These are phyloP conservation scores for Ypsolopha scabrella DNA, from an alignment of 2,888 invertebrate species.

Conservation along the genomic window DNA sequence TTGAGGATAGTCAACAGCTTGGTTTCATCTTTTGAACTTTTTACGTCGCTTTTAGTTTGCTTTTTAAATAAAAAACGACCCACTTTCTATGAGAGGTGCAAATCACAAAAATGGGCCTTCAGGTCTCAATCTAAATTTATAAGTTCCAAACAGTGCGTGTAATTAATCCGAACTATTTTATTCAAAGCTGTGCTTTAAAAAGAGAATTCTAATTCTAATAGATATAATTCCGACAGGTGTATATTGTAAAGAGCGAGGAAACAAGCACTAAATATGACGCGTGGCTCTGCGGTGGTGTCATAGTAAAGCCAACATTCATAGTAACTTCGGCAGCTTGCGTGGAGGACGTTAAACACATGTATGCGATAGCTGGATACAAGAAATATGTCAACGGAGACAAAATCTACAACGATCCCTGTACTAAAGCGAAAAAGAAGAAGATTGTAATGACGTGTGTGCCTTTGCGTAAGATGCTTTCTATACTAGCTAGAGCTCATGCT, in stretches of 20 bases:
- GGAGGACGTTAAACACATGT: constrained; percentile 12
- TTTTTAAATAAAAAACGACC: no score
- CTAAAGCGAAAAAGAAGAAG: constrained; percentile 13
- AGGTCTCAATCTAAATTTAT: no score
- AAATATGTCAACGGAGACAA: constrained; percentile 12
- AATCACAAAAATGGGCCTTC: no score
- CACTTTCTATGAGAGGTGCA: no score
- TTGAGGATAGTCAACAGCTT: no score
- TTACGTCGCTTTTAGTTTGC: no score
- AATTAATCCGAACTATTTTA: no score
- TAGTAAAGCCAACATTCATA: constrained; percentile 11
- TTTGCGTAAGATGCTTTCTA: constrained; percentile 2
- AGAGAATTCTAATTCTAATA: no score
- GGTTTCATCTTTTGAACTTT: no score
- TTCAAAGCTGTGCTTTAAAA: no score
- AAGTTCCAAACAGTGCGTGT: no score
- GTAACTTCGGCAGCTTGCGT: constrained; percentile 18
- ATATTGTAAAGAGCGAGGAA: neutral
- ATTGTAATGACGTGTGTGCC: constrained; percentile 10
- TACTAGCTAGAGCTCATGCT: neutral
- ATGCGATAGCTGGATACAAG: constrained; percentile 20
- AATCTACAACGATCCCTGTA: constrained; percentile 14
- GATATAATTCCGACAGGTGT: no score
- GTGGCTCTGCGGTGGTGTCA: constrained; percentile 16
- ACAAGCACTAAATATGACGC: constrained; percentile 6